Conservation (phyloP, 2,113 vertebrate species). For the Eretmochelys imbricata region DNA sequence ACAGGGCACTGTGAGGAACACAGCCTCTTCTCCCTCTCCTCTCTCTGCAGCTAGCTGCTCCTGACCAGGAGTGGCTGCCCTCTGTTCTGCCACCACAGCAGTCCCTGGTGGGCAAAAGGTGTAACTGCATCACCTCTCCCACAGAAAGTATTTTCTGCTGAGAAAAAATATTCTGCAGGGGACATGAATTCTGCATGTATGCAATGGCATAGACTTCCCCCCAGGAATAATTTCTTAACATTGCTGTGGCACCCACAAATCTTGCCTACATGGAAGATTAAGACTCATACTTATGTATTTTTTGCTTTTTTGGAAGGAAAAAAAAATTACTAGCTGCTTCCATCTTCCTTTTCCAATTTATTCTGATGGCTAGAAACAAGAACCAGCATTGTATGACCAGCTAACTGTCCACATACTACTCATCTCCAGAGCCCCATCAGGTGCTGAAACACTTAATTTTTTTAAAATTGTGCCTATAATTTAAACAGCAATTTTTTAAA, state of each 20-base stretch:
- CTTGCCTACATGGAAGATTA: neutral
- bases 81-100: too few species aligned
- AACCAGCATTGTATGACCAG: neutral
- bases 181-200: neutral
- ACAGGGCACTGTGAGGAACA: too few species aligned
- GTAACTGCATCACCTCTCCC: too few species aligned
- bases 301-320: neutral
- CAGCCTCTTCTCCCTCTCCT: too few species aligned
- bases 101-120: too few species aligned
- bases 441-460: neutral
- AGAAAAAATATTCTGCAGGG: neutral
- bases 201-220: neutral
- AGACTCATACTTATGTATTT: neutral
- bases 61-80: too few species aligned
- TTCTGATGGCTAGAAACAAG: neutral
- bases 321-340: too few species aligned
- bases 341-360: neutral
- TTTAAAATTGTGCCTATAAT: neutral
- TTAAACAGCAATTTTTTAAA: neutral
- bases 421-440: neutral
- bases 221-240: neutral
- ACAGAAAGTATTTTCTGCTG: too few species aligned
- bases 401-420: neutral
- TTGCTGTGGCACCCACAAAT: rapidly evolving
- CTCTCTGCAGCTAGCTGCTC: too few species aligned